Percentiles rank a stretch among this genome's conserved stretches.
These are phyloP conservation scores for Drosophila sucinea DNA, from an alignment of 1,140 invertebrate species.

Conservation along the genomic window DNA sequence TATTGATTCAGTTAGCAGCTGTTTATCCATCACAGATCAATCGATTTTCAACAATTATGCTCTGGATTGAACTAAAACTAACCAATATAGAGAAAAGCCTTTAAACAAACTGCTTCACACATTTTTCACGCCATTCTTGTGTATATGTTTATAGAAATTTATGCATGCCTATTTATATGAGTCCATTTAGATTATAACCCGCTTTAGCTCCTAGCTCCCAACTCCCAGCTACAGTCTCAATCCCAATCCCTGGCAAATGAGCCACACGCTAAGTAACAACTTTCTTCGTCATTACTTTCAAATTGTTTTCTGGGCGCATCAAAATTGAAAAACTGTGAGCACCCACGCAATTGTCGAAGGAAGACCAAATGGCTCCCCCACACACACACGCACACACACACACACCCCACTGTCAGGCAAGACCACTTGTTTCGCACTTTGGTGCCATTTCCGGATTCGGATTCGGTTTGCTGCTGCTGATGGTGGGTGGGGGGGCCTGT, in stretches of 20 bases:
- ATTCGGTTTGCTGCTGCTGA: neutral
- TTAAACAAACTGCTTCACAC: conserved; percentile 49
- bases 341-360: conserved; percentile 22
- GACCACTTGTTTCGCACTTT: conserved; percentile 66
- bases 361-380: neutral
- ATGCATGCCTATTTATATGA: conserved; percentile 64
- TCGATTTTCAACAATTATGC: conserved; percentile 34
- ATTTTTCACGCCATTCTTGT: conserved; percentile 56
- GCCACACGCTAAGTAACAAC: conserved; percentile 78
- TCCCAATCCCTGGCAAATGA: conserved; percentile 75
- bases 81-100: conserved; percentile 48
- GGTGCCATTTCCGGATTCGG: conserved; percentile 64
- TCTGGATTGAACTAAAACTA: conserved; percentile 19
- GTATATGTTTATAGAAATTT: conserved; percentile 51
- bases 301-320: conserved; percentile 71
- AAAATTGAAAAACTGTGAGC: conserved; percentile 46
- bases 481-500: neutral
- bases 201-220: neutral
- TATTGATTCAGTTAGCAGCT: conserved; percentile 52
- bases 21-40: conserved; percentile 59
- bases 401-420: neutral
- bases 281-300: conserved; percentile 79
- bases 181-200: conserved; percentile 64
- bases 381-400: conserved; percentile 6
- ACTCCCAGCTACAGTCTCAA: conserved; percentile 9